Conservation (phyloP, 2,888 invertebrate genomes). For the Nebria salina region DNA sequence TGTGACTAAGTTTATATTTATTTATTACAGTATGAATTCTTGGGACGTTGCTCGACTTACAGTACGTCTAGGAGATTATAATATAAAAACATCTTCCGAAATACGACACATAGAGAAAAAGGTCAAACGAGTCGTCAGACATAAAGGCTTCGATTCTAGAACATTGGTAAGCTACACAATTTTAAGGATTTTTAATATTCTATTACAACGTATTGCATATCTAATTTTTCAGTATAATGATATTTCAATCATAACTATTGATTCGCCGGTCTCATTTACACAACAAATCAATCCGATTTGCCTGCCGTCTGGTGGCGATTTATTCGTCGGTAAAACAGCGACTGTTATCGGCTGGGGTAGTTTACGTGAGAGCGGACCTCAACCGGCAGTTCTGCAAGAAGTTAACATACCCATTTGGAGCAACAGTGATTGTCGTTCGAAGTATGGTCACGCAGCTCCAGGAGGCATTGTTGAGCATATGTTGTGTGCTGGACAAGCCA, state of each 20-base stretch:
- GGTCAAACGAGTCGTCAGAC: constrained; percentile 85
- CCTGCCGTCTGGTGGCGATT: constrained; percentile 69
- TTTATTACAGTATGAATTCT: constrained; percentile 78
- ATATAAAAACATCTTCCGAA: constrained; percentile 80
- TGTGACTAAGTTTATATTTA: background rate
- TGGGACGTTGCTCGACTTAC: constrained; percentile 87
- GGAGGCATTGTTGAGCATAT: constrained; percentile 90
- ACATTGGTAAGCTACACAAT: constrained; percentile 71
- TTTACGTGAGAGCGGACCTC: constrained; percentile 82
- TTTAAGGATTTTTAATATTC: background rate
- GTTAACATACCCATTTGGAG: constrained; percentile 87
- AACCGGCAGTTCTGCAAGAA: constrained; percentile 83
- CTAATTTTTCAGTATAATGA: constrained; percentile 77
- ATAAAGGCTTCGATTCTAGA: constrained; percentile 83
- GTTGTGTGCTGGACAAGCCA: constrained; percentile 86
- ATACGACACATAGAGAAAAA: constrained; percentile 80
- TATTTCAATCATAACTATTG: constrained; percentile 81
- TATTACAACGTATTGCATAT: background rate
- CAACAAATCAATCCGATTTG: constrained; percentile 82
- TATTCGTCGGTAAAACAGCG: constrained; percentile 75
- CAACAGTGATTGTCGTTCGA: constrained; percentile 78
- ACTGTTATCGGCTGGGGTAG: constrained; percentile 93
- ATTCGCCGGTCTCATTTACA: constrained; percentile 77
- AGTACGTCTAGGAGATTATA: constrained; percentile 84
- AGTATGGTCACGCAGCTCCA: constrained; percentile 87